phyloP scores from a whole-genome alignment of 2,113 vertebrate genomes.

The Carlito syrichta region DNA sequence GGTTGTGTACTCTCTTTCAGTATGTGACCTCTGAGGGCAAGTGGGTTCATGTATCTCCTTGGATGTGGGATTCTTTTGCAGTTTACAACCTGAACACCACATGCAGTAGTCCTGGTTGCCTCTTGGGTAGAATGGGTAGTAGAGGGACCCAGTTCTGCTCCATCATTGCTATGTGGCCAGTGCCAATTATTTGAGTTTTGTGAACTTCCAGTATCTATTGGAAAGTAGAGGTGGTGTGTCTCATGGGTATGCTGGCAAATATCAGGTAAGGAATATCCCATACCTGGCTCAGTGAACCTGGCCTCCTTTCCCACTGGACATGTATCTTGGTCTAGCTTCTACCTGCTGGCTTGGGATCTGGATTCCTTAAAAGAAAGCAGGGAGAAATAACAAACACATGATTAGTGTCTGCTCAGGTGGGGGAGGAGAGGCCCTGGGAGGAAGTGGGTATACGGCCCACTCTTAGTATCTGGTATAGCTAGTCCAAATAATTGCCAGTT shows the following conservation, averaged over 20 bases:
- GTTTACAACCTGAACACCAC: not conserved
- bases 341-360: not conserved
- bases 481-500: not conserved
- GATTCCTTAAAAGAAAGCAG: not conserved
- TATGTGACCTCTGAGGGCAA: rapidly evolving
- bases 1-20: not conserved
- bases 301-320: not conserved
- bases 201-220: not conserved
- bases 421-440: not conserved
- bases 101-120: rapidly evolving
- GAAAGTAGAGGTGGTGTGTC: not conserved
- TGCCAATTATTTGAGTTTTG: not conserved
- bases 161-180: not conserved
- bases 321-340: not conserved
- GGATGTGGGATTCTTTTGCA: not conserved
- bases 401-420: rapidly evolving
- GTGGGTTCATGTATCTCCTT: not conserved
- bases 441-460: not conserved
- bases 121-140: not conserved
- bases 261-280: rapidly evolving
- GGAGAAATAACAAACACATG: not conserved
- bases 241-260: not conserved
- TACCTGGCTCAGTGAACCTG: not conserved
- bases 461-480: not conserved
- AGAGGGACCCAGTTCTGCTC: not conserved